Evolutionary conservation across 1,140 invertebrate species (phyloP).

Genomic region (Chrysopa pallens): DNA sequence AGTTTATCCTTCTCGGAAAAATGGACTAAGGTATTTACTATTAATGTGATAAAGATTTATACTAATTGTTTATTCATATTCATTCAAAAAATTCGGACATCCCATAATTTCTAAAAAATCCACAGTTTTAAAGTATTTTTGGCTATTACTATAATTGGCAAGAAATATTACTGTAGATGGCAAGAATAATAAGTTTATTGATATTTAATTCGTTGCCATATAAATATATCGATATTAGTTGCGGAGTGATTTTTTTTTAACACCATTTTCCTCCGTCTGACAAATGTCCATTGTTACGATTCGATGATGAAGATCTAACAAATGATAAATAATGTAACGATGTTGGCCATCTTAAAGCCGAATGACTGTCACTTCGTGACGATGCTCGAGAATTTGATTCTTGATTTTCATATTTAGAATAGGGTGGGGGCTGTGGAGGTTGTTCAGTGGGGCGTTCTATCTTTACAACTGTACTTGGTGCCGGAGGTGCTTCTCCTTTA

Average conservation of each 20-base stretch:
- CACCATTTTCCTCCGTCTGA: slow-evolving; percentile 1
- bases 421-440: background rate
- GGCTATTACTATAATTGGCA: no score
- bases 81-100: no score
- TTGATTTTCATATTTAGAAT: background rate
- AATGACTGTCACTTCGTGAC: slow-evolving; percentile 26
- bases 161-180: no score
- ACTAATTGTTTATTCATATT: no score
- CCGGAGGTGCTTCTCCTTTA: slow-evolving; percentile 27
- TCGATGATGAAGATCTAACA: slow-evolving; percentile 26
- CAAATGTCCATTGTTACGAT: background rate
- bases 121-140: no score
- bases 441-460: background rate
- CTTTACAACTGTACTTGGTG: slow-evolving; percentile 1
- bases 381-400: slow-evolving; percentile 16
- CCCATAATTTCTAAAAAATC: no score
- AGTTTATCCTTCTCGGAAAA: no score
- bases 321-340: slow-evolving; percentile 19
- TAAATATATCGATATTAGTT: background rate
- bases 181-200: no score
- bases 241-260: background rate
- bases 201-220: no score
- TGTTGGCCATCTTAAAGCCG: slow-evolving; percentile 24
- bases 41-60: no score
- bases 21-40: no score